Percentiles rank a stretch among this genome's conserved stretches.
Conservation (phyloP, 2,888 invertebrate species). For the Scaptomyza cyrtandrae region DNA sequence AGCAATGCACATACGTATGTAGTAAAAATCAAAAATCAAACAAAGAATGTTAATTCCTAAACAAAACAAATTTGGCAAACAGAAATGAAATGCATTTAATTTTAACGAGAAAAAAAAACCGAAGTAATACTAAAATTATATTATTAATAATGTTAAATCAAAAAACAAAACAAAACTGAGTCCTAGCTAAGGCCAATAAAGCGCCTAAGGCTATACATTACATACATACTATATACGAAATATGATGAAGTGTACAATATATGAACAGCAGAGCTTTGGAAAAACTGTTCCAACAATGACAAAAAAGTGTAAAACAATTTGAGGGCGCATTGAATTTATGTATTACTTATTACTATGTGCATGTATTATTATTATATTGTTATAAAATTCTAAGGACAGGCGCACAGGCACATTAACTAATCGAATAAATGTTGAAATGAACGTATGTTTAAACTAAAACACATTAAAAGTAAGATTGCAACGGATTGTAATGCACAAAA, state of each 20-base stretch:
- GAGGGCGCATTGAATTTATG: constrained; percentile 35
- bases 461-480: constrained; percentile 6
- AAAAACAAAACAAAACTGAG: constrained; percentile 47
- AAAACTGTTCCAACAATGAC: constrained; percentile 38
- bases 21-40: constrained; percentile 32
- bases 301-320: constrained; percentile 23
- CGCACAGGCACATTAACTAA: constrained; percentile 53
- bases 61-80: constrained; percentile 9
- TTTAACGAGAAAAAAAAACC: constrained; percentile 19
- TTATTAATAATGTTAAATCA: constrained; percentile 41
- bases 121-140: constrained; percentile 29
- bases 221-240: constrained; percentile 14
- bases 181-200: constrained; percentile 62
- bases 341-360: constrained; percentile 47
- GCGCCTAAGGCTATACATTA: constrained; percentile 27
- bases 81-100: constrained; percentile 53
- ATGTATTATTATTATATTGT: constrained; percentile 59
- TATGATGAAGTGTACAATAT: constrained; percentile 30
- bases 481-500: constrained; percentile 34
- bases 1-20: constrained; percentile 63
- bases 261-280: constrained; percentile 49
- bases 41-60: constrained; percentile 67
- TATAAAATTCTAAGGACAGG: constrained; percentile 29
- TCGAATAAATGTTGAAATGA: constrained; percentile 80
- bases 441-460: constrained; percentile 66